Conservation (phyloP, 2,888 invertebrate genomes). For the Cheiracanthium punctorium region DNA sequence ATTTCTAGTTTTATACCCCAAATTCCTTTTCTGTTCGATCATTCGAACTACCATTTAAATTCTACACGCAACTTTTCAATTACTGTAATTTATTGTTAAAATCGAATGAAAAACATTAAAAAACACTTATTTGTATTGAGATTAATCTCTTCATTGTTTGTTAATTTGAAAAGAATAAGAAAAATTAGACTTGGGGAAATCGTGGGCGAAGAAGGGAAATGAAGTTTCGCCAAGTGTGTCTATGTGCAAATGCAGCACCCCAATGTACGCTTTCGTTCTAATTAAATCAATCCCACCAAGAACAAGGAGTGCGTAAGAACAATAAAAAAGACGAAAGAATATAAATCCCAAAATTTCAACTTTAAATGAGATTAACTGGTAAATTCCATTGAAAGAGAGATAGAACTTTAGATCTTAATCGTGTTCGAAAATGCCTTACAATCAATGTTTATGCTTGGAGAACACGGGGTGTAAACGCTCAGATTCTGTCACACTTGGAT, state of each 20-base stretch:
- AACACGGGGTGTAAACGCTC: constrained; percentile 19
- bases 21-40: too few relatives aligned
- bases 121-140: constrained; percentile 45
- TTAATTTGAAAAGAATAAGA: constrained; percentile 42
- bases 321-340: constrained; percentile 29
- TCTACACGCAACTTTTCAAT: not conserved
- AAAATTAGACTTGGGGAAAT: constrained; percentile 21
- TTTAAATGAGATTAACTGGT: constrained; percentile 68
- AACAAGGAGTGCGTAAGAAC: constrained; percentile 11
- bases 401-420: constrained; percentile 63
- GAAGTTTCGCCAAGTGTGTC: constrained; percentile 49
- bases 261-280: constrained; percentile 48
- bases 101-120: not conserved
- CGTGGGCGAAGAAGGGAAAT: constrained; percentile 34
- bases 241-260: constrained; percentile 41
- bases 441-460: constrained; percentile 58
- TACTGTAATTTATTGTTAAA: not conserved
- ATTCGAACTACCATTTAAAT: too few relatives aligned
- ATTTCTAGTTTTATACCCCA: too few relatives aligned
- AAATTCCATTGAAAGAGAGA: constrained; percentile 62
- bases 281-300: constrained; percentile 49
- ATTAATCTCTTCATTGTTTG: constrained; percentile 42
- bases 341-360: constrained; percentile 63
- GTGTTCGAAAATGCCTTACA: constrained; percentile 60
- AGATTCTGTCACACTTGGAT: constrained; percentile 27